phyloP scores from a whole-genome alignment of 1,140 invertebrate genomes.

The Panulirus ornatus region DNA sequence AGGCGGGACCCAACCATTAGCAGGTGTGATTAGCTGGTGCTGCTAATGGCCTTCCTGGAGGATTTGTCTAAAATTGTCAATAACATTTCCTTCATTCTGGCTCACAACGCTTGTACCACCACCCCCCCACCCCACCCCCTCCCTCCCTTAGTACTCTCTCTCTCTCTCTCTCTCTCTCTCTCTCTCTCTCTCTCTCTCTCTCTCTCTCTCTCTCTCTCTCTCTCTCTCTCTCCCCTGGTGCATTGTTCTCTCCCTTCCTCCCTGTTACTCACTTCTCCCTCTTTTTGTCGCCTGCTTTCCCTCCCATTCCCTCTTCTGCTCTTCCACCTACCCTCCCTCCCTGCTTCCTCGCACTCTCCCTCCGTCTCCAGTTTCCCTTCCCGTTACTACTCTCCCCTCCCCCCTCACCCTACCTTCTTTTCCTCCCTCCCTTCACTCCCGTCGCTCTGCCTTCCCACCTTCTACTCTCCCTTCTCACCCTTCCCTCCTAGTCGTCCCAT shows the following conservation, averaged over 20 bases:
- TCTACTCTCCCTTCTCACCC: neutral
- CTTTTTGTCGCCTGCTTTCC: too few species aligned
- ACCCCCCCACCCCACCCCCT: neutral
- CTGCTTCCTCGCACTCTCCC: neutral
- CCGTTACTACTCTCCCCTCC: neutral
- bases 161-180: neutral
- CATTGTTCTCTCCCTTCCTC: too few species aligned
- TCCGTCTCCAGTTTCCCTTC: neutral
- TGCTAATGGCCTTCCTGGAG: slow-evolving; percentile 21
- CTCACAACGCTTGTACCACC: neutral
- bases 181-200: neutral
- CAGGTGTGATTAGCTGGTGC: neutral
- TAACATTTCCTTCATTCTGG: slow-evolving; percentile 47
- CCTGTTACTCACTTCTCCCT: too few species aligned
- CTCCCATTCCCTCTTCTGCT: neutral
- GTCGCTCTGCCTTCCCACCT: neutral
- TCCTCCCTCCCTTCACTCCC: neutral
- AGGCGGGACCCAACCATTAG: neutral
- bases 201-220: neutral
- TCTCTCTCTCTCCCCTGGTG: neutral
- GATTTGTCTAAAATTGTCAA: slow-evolving; percentile 53
- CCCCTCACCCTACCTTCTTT: neutral
- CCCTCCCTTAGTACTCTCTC: neutral
- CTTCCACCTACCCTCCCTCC: neutral
- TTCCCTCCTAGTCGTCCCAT: neutral